Evolutionary conservation across 2,888 invertebrate species (phyloP).

Genomic region (Abscondita cerata): DNA sequence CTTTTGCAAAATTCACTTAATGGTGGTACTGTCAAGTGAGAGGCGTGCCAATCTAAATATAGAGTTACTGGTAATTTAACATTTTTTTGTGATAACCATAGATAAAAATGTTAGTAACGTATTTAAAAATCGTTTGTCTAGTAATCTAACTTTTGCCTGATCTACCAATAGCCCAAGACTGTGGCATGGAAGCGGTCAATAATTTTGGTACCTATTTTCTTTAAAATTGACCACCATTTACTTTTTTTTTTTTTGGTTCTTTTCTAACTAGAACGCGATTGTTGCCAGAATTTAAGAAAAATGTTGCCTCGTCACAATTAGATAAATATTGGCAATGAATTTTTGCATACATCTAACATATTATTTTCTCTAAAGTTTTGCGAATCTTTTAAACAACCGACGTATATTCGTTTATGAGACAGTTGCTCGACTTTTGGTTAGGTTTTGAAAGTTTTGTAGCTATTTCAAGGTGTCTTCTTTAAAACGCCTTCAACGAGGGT

Average conservation of each 20-base stretch:
- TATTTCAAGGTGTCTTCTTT: neutral
- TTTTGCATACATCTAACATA: neutral
- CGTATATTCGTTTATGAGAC: too few relatives aligned
- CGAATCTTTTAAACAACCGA: neutral
- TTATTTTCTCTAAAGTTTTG: neutral
- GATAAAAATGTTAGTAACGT: constrained; percentile 6
- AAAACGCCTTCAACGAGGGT: neutral
- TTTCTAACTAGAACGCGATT: constrained; percentile 18
- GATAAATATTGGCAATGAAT: constrained; percentile 19
- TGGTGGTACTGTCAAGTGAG: constrained; percentile 11
- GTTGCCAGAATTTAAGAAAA: constrained; percentile 32
- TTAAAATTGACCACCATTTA: too few relatives aligned
- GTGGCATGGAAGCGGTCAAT: too few relatives aligned
- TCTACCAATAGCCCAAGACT: neutral
- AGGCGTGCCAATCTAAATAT: constrained; percentile 10
- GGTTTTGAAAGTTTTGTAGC: neutral
- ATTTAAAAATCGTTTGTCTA: neutral
- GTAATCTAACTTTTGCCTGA: neutral
- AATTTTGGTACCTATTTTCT: too few relatives aligned
- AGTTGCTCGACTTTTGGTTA: too few relatives aligned
- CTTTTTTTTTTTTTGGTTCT: neutral
- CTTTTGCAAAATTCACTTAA: constrained; percentile 18
- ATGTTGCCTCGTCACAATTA: constrained; percentile 36
- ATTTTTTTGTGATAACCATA: constrained; percentile 12
- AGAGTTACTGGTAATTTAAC: constrained; percentile 3